Base-by-base conservation (phyloP, 2,113 vertebrate species). In the Prietella phreatophila region DNA sequence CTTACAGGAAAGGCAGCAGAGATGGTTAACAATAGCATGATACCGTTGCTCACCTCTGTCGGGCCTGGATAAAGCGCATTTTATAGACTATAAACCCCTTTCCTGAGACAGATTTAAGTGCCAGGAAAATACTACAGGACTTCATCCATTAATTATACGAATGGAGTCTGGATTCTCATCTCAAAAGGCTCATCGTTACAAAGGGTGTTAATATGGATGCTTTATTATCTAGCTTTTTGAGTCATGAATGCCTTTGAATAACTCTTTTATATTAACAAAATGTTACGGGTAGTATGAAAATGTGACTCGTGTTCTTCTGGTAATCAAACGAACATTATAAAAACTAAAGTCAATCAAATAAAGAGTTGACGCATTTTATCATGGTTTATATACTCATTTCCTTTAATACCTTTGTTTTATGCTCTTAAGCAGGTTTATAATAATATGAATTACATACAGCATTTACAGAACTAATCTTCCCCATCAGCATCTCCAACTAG, bases 1-100 rank as follows among this genome's bases (percentile, higher is more conserved):
- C 78, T 84, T 42, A 88, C 80, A 86, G 90, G 73, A 88, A 91
- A 91, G 82, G 67, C 76, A 61, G 84, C 82, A 27, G 19, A 61
- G 22, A 33, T 61, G 58, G 20, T 42, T 61, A 82, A 82, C 75
- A 88, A 91, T 88, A 88, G 76, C 60, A 85, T n/a, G 14, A 85
- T 17, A 85, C 56, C 60, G 56, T 86, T 56, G 73, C 60, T 76
- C 33, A 75, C 17, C 75, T 65, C 81, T 85, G 55, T 79, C 47
- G 6, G 83, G 80, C 22, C 85, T 14, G 81, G 33, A 82, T 19
- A 55, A 83, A 50, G 53, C 39, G 39, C 82, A 83, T 75, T 80
- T 39, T 14, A 86, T 61, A 87, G 61, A 82, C 2, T 69, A 71
- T 78, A 53, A 50, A 71, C 63, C 61, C 2, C 60, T 78, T 75